These are phyloP conservation scores for Geotrypetes seraphini DNA, from an alignment of 2,797 vertebrate species.

Conservation along the genomic window DNA sequence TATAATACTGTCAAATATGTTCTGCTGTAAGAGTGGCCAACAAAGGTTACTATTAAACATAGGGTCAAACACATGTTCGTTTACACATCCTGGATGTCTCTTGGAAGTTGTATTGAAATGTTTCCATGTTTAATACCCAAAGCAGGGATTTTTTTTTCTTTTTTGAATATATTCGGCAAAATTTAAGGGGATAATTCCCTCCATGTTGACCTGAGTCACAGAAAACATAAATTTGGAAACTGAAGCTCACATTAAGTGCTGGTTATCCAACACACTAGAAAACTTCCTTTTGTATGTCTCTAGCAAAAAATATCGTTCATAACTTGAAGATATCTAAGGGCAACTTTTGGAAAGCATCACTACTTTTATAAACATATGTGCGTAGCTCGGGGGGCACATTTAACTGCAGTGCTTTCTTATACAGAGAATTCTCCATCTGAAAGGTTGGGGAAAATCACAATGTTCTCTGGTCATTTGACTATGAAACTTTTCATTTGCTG, in stretches of 20 bases:
- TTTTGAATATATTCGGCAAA: too few species aligned
- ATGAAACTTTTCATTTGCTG: too few species aligned
- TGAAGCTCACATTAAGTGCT: background rate
- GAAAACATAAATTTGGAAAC: background rate
- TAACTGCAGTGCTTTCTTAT: too few species aligned
- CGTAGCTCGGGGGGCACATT: too few species aligned
- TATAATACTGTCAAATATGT: too few species aligned
- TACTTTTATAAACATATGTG: background rate
- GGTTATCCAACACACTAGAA: background rate
- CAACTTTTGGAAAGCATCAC: background rate
- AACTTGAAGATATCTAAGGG: constrained; percentile 1
- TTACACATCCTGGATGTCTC: background rate
- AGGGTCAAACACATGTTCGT: background rate
- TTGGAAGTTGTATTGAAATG: constrained; percentile 1
- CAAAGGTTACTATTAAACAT: background rate
- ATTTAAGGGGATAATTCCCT: too few species aligned
- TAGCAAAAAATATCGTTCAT: background rate
- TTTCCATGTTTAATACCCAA: background rate
- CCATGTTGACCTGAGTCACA: too few species aligned
- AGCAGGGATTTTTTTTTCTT: too few species aligned
- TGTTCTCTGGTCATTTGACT: too few species aligned
- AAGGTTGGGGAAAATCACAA: too few species aligned
- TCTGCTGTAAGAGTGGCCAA: background rate
- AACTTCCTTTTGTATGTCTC: background rate
- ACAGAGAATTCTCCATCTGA: too few species aligned